Evolutionary conservation across 2,888 invertebrate genomes (phyloP), one percentile per base, ranked within the genome.

Genomic region (Eudemis profundana): DNA sequence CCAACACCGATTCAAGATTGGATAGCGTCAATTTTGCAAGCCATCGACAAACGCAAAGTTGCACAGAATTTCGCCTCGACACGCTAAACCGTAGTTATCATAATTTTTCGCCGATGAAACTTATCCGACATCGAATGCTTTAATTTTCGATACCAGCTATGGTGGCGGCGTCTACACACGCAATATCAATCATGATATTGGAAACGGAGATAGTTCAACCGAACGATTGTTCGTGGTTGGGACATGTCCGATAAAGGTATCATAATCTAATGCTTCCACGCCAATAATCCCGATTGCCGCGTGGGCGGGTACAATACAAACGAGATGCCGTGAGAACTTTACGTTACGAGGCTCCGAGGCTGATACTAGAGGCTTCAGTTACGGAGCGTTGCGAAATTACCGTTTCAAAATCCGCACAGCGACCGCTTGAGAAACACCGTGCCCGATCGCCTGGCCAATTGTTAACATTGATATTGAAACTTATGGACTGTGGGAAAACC

Each of bases 241-340:
- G 59, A 47, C 65, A 21, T 60, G 38, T 38, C 15, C 38, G 59
- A 60, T 53, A 50, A 60, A 53, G 47, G 60, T 38, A 59, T 59
- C 64, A 46, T 79, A 78, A 79, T 79, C 70, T 74, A n/a, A 76
- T 69, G 77, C 73, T 74, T 77, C 82, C 81, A 79, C 74, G 69
- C 74, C 78, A 82, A 67, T 63, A 67, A 83, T 78, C 76, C 76
- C 72, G 71, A 75, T 73, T 72, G 70, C 74, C 69, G 76, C 72
- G 77, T 79, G 79, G 78, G 81, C 78, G 76, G 76, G 68, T 74
- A 69, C 73, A 23, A 23, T n/a, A n/a, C n/a, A 71, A 74, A 70
- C 68, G 67, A 68, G 50, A 27, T 38, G 46, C 72, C 79, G 79
- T 81, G 82, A 79, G 83, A 83, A 82, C 74, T 69, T 71, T 71